Percentiles rank a stretch among this genome's conserved stretches.
These are phyloP conservation scores for Ophion ellenae DNA, from an alignment of 2,888 invertebrate genomes.

Conservation along the genomic window DNA sequence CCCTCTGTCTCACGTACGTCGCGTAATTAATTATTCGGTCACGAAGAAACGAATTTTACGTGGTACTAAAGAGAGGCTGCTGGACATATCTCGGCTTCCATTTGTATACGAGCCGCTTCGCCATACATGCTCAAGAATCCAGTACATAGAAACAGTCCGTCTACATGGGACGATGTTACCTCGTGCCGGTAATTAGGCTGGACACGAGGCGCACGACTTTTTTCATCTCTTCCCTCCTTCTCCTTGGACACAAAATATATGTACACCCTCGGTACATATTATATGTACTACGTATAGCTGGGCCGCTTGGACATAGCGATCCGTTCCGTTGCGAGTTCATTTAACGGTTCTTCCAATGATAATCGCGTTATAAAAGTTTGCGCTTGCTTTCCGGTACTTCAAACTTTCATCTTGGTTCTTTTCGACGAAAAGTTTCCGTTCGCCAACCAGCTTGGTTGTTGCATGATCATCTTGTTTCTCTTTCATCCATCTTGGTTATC, in stretches of 20 bases:
- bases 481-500: too few species aligned
- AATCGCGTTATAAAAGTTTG: constrained; percentile 44
- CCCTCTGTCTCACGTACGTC: background rate
- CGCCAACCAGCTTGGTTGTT: too few species aligned
- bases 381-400: constrained; percentile 10
- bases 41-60: constrained; percentile 53
- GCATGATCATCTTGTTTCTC: too few species aligned
- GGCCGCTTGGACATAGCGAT: constrained; percentile 1
- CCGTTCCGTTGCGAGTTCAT: constrained; percentile 33
- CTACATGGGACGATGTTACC: constrained; percentile 5
- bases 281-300: background rate
- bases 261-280: constrained; percentile 16
- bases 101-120: background rate
- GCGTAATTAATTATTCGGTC: constrained; percentile 47
- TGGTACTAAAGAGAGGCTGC: background rate
- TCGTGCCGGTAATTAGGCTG: constrained; percentile 49
- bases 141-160: background rate
- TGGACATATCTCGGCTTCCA: constrained; percentile 25
- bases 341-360: constrained; percentile 48
- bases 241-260: constrained; percentile 11
- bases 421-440: background rate
- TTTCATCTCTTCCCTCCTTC: constrained; percentile 17
- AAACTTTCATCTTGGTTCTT: background rate
- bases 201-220: constrained; percentile 25
- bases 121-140: background rate